Evolutionary conservation across 2,797 vertebrate genomes (phyloP).

Genomic region (Cyclura pinguis): DNA sequence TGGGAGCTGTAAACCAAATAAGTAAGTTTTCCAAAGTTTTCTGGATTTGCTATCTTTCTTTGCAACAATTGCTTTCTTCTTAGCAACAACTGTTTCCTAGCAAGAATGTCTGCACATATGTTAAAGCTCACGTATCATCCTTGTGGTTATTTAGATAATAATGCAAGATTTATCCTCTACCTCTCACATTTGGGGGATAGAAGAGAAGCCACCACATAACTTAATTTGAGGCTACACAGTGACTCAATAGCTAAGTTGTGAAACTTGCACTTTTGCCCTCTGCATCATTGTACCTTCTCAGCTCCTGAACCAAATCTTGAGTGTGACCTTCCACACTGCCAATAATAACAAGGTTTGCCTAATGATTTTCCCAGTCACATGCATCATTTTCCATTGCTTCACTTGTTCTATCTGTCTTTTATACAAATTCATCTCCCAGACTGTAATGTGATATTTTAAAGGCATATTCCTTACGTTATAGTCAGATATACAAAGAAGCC

Average conservation of each 20-base stretch:
- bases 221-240: slow-evolving; percentile 17
- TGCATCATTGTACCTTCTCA: background rate
- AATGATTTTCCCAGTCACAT: background rate
- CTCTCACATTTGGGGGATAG: background rate
- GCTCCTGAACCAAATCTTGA: background rate
- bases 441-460: background rate
- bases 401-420: slow-evolving; percentile 21
- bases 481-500: background rate
- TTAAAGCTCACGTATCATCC: slow-evolving; percentile 40
- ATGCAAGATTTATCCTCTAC: slow-evolving; percentile 27
- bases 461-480: background rate
- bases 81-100: background rate
- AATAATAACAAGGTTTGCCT: slow-evolving; percentile 8
- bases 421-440: slow-evolving; percentile 33
- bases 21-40: too few species aligned
- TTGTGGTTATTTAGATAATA: slow-evolving; percentile 27
- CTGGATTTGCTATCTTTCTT: too few species aligned
- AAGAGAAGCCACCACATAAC: background rate
- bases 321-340: background rate
- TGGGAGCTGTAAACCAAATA: too few species aligned
- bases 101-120: slow-evolving; percentile 6
- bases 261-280: background rate
- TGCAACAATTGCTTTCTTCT: too few species aligned
- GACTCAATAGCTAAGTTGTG: background rate
- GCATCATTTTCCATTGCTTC: background rate